A percentile compares a stretch with the other conserved stretches of the same genome.
These are phyloP conservation scores for Halichoeres trimaculatus DNA, from an alignment of 2,113 vertebrate species.

Conservation along the genomic window DNA sequence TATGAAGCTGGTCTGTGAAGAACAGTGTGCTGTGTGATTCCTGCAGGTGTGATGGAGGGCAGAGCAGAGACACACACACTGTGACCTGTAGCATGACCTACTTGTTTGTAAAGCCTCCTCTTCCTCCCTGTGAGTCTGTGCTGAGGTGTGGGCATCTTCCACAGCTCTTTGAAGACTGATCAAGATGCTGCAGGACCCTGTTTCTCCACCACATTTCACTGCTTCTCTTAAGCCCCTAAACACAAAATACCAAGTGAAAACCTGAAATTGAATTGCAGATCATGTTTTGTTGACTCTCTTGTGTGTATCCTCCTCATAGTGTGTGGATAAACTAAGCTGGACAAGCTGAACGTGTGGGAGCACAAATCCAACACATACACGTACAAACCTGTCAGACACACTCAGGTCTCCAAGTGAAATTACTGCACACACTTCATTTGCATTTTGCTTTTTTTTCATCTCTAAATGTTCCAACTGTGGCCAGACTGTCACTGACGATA, in stretches of 20 bases:
- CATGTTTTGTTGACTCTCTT: too few relatives aligned
- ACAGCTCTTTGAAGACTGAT: too few relatives aligned
- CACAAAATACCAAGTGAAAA: not conserved
- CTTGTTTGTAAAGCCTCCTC: too few relatives aligned
- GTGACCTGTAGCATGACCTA: too few relatives aligned
- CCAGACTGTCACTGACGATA: constrained; percentile 15
- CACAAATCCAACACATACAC: constrained; percentile 1
- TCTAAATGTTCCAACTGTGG: not conserved
- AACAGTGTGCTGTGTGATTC: too few relatives aligned
- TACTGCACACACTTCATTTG: constrained; percentile 15
- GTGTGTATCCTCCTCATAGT: not conserved
- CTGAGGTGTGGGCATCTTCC: too few relatives aligned
- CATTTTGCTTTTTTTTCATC: constrained; percentile 25
- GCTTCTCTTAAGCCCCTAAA: not conserved
- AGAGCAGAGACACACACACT: too few relatives aligned
- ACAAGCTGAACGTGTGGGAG: not conserved
- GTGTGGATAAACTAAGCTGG: not conserved
- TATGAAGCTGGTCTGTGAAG: too few relatives aligned
- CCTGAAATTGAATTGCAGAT: not conserved
- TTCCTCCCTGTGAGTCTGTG: too few relatives aligned
- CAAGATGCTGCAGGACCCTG: too few relatives aligned
- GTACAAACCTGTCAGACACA: constrained; percentile 6
- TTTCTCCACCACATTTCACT: too few relatives aligned
- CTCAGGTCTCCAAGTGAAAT: constrained; percentile 8
- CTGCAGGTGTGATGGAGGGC: too few relatives aligned